Conservation (phyloP, 2,113 vertebrate genomes). For the Corythoichthys haematopterus region DNA sequence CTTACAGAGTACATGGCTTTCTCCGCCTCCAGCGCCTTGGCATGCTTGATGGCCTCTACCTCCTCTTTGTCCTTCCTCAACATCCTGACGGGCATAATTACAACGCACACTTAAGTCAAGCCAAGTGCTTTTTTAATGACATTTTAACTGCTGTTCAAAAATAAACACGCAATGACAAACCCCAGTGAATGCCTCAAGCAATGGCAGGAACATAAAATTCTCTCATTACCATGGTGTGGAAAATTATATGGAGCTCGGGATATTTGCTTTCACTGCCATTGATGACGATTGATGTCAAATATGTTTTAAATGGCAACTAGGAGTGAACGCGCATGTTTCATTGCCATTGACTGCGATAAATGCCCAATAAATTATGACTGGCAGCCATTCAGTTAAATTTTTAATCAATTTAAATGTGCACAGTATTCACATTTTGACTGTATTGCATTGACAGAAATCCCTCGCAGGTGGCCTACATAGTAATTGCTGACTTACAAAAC, state of each 20-base stretch:
- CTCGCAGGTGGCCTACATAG: neutral
- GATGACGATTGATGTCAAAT: too few relatives aligned
- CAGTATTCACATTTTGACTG: neutral
- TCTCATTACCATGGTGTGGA: neutral
- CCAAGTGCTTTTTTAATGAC: neutral
- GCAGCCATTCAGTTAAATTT: neutral
- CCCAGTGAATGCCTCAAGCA: neutral
- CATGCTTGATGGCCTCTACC: conserved; percentile 93
- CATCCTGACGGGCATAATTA: conserved; percentile 75
- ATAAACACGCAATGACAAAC: neutral
- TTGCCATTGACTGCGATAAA: too few relatives aligned
- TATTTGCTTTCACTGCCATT: too few relatives aligned
- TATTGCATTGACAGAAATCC: neutral
- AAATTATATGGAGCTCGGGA: neutral
- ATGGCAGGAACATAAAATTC: neutral
- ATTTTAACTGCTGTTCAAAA: neutral
- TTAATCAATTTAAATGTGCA: neutral
- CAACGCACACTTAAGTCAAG: neutral
- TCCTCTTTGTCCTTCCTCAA: conserved; percentile 95
- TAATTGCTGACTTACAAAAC: neutral
- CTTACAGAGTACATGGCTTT: conserved; percentile 98
- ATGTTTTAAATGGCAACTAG: too few relatives aligned
- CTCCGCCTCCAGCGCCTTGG: conserved; percentile 93
- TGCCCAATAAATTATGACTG: too few relatives aligned
- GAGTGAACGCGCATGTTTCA: too few relatives aligned